Conservation (phyloP, 2,888 invertebrate species). For the Lasioglossum figueresi region DNA sequence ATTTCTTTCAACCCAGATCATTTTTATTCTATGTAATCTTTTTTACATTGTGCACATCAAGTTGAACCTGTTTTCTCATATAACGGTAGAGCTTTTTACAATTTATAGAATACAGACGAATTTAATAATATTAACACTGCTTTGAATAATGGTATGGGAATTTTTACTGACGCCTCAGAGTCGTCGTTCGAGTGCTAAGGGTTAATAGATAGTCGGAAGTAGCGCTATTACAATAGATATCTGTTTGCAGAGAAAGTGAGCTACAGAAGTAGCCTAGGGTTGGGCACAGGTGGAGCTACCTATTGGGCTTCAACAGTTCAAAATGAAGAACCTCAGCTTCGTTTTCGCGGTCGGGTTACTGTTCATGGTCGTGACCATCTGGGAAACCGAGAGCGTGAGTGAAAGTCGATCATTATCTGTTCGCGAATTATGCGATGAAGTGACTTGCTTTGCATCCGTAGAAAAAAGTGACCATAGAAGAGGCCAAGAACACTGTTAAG, state of each 20-base stretch:
- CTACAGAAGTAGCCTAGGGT: background rate
- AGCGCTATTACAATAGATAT: background rate
- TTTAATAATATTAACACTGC: too few relatives aligned
- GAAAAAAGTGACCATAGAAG: conserved; percentile 83
- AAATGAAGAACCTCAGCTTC: conserved; percentile 33
- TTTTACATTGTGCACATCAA: too few relatives aligned
- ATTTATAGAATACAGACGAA: too few relatives aligned
- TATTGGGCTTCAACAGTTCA: background rate
- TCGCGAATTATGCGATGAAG: background rate
- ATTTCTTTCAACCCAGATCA: too few relatives aligned
- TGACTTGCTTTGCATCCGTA: conserved; percentile 7
- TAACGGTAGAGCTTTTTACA: too few relatives aligned
- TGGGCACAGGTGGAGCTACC: background rate
- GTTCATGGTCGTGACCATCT: conserved; percentile 29
- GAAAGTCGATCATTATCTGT: background rate
- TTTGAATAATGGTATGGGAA: too few relatives aligned
- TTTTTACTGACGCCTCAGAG: too few relatives aligned
- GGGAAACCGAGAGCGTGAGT: conserved; percentile 62
- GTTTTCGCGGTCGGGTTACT: conserved; percentile 37
- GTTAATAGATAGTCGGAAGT: background rate
- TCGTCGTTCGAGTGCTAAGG: too few relatives aligned
- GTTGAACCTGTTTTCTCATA: too few relatives aligned
- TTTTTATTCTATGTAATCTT: too few relatives aligned
- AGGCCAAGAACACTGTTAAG: conserved; percentile 87
- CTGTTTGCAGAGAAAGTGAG: background rate